Base-by-base conservation (phyloP, 2,888 invertebrate species). In the Cordylochernes scorpioides region DNA sequence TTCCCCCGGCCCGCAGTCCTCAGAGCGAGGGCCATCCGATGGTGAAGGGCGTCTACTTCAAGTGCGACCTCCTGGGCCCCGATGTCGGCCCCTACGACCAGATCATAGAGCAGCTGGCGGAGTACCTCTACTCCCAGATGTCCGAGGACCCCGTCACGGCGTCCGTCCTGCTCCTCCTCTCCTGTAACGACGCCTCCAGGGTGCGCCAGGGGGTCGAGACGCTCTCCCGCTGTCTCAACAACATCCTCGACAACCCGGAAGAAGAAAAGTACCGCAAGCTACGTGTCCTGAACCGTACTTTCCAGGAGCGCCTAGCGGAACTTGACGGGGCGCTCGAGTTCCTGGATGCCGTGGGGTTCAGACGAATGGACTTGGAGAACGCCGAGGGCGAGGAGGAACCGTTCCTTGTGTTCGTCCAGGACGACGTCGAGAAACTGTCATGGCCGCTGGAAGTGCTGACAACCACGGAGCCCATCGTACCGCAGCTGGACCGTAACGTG, bases 261-360 rank as follows among this genome's bases (percentile, higher is more conserved):
- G 82, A 86, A 46, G 70, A 72, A 34, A 94, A 91, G 49, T 94
- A 68, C 52, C 68, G 71, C 44, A 78, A 74, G 57, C 86, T 94
- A 30, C 62, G 84, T 40, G 65, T 74, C 60, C 65, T 66, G 3
- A 91, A 88, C 52, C 68, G 68, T 60, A 58, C 58, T 16, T 84
- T 75, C 46, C 59, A 63, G 44, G 84, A 86, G 30, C 68, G 73
- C 49, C 77, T 88, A 1, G 59, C 65, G 10, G 63, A 67, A 0
- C 55, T 82, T 16, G 70, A 77, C 43, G 86, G 86, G 1, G 63
- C 75, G 0, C 54, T 67, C 44, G 78, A 84, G 43, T 65, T 88
- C 35, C 53, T 88, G 1, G 50, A 63, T 38, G 77, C 78, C 0
- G 74, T 73, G 5, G 88, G 91, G 1, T 91, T 91, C 52, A n/a